Conservation (phyloP, 1,140 invertebrate genomes). For the Paralvinella palmiformis region DNA sequence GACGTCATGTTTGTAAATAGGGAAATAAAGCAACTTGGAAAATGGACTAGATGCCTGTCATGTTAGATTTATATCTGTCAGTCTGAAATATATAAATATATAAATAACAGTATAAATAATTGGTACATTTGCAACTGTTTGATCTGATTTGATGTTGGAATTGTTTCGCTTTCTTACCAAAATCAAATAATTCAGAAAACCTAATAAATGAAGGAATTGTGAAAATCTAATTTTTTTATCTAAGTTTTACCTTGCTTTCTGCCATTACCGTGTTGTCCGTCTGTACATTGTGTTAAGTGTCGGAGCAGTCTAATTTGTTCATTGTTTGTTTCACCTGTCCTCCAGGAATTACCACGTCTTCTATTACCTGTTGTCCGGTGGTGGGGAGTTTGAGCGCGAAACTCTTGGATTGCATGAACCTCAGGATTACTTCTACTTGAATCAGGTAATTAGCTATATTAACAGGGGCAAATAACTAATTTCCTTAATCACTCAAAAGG, state of each 20-base stretch:
- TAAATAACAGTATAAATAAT: too few relatives aligned
- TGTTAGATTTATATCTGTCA: too few relatives aligned
- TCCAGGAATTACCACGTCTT: conserved; percentile 90
- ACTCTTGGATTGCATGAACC: conserved; percentile 67
- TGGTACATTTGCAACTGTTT: too few relatives aligned
- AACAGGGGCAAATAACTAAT: too few relatives aligned
- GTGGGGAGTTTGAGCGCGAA: conserved; percentile 74
- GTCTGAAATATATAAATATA: too few relatives aligned
- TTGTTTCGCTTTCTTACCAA: too few relatives aligned
- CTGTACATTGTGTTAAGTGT: neutral
- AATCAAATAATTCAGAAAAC: neutral
- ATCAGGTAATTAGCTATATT: conserved; percentile 55
- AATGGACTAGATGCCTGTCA: too few relatives aligned
- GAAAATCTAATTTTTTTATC: neutral
- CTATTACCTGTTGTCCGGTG: conserved; percentile 89
- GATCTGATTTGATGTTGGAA: too few relatives aligned
- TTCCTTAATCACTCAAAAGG: too few relatives aligned
- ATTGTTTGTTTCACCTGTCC: conserved; percentile 11
- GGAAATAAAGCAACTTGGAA: too few relatives aligned
- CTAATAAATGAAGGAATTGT: neutral
- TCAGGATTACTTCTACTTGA: conserved; percentile 78
- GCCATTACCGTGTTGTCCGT: too few relatives aligned
- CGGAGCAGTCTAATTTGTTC: neutral
- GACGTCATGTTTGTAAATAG: too few relatives aligned
- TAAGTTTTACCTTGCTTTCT: neutral